Percentiles rank a stretch among this genome's conserved stretches.
Evolutionary conservation across 2,797 vertebrate genomes (phyloP).

Genomic region (Gadopsis bispinosus): DNA sequence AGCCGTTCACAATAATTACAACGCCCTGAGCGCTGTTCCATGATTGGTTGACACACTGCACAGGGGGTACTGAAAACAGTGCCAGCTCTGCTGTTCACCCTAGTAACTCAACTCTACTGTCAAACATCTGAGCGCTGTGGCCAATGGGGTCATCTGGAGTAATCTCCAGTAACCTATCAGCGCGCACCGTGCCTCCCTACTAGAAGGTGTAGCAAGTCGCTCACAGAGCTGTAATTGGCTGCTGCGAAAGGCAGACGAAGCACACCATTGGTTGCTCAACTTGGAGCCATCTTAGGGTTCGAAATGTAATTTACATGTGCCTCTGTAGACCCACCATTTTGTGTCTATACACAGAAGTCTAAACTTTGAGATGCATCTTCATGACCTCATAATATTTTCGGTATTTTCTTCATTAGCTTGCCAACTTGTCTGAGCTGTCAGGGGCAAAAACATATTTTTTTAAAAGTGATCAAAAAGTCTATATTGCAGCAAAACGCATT

Average conservation of each 20-base stretch:
- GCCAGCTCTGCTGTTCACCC: conserved; percentile 68
- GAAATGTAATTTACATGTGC: conserved; percentile 21
- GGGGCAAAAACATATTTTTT: not conserved
- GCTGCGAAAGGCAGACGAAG: conserved; percentile 8
- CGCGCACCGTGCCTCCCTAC: not conserved
- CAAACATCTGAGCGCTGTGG: conserved; percentile 34
- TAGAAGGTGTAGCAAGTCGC: conserved; percentile 20
- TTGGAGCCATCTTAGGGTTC: conserved; percentile 78
- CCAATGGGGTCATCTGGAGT: conserved; percentile 63
- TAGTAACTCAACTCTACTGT: conserved; percentile 75
- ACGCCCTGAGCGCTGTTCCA: conserved; percentile 3
- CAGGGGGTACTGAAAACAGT: conserved; percentile 28
- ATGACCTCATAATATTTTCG: not conserved
- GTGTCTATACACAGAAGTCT: conserved; percentile 17
- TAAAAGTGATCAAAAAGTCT: not conserved
- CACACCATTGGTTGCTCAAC: conserved; percentile 59
- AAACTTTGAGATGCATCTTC: not conserved
- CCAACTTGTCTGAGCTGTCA: conserved; percentile 1
- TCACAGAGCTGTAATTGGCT: conserved; percentile 59
- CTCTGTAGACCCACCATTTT: conserved; percentile 74
- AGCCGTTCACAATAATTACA: conserved; percentile 31
- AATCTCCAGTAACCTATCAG: conserved; percentile 69
- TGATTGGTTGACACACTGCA: conserved; percentile 59
- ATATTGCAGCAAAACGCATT: not conserved
- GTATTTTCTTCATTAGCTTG: not conserved